Conservation (phyloP, 2,888 invertebrate species). For the Emmelina monodactyla region DNA sequence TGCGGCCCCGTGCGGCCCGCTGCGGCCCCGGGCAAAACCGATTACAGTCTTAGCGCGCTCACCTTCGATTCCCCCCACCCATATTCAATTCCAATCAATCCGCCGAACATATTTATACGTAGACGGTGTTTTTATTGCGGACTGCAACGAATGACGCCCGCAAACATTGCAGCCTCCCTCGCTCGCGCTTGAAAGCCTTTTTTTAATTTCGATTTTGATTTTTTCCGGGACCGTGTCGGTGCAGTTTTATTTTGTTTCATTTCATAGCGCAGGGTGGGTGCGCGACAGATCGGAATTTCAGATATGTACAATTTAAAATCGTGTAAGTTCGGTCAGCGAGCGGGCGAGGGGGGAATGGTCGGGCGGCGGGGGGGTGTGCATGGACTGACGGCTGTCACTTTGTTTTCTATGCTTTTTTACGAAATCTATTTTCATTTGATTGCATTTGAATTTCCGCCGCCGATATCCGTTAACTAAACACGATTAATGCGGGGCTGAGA, state of each 20-base stretch:
- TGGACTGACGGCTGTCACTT: slow-evolving; percentile 61
- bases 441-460: slow-evolving; percentile 66
- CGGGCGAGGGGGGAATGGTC: slow-evolving; percentile 19
- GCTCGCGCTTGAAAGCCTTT: slow-evolving; percentile 45
- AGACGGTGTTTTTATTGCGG: slow-evolving; percentile 61
- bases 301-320: slow-evolving; percentile 68
- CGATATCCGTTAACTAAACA: slow-evolving; percentile 68
- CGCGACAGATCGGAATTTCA: slow-evolving; percentile 67
- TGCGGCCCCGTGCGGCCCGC: slow-evolving; percentile 22
- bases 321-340: slow-evolving; percentile 64
- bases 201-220: slow-evolving; percentile 66
- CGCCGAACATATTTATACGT: slow-evolving; percentile 59
- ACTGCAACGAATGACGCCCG: slow-evolving; percentile 62
- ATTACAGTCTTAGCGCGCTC: slow-evolving; percentile 64
- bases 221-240: slow-evolving; percentile 56
- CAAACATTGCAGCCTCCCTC: slow-evolving; percentile 62
- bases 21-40: slow-evolving; percentile 54
- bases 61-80: slow-evolving; percentile 61
- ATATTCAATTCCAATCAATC: slow-evolving; percentile 67
- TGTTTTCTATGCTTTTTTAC: slow-evolving; percentile 65
- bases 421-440: slow-evolving; percentile 66
- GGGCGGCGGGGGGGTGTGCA: slow-evolving; percentile 26
- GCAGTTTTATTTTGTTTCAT: slow-evolving; percentile 65
- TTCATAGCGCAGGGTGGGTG: slow-evolving; percentile 64
- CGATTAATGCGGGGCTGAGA: slow-evolving; percentile 63